Evolutionary conservation across 2,888 invertebrate species (phyloP).

Genomic region (Amphipyra tragopoginis): DNA sequence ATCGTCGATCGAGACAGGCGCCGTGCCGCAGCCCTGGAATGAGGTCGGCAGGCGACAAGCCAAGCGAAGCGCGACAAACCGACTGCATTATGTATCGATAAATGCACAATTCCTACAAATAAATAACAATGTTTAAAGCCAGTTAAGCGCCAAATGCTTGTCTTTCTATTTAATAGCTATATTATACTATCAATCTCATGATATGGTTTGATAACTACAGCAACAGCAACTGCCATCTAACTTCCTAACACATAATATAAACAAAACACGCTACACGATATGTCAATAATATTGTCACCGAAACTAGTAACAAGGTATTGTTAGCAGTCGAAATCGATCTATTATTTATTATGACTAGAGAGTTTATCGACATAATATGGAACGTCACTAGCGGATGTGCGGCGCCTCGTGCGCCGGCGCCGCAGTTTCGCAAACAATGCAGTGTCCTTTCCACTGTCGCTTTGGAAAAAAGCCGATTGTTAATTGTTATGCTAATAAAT

Average conservation of each 20-base stretch:
- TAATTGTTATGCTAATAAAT: slow-evolving; percentile 81
- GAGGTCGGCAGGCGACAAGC: slow-evolving; percentile 76
- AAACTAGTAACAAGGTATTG: slow-evolving; percentile 64
- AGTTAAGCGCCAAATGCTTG: slow-evolving; percentile 27
- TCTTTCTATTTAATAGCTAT: slow-evolving; percentile 36
- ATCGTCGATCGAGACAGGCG: slow-evolving; percentile 79
- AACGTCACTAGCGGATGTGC: slow-evolving; percentile 85
- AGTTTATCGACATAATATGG: slow-evolving; percentile 70
- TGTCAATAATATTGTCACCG: slow-evolving; percentile 57
- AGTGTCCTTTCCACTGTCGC: slow-evolving; percentile 72
- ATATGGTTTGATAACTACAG: slow-evolving; percentile 18
- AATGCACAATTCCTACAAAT: slow-evolving; percentile 64
- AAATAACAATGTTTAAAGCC: slow-evolving; percentile 52
- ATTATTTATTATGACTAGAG: slow-evolving; percentile 72
- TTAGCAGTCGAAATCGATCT: slow-evolving; percentile 65
- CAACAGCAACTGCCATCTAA: slow-evolving; percentile 29
- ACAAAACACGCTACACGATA: slow-evolving; percentile 44
- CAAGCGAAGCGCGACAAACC: slow-evolving; percentile 67
- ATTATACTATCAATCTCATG: slow-evolving; percentile 24
- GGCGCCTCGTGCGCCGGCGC: slow-evolving; percentile 77
- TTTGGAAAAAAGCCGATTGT: slow-evolving; percentile 79
- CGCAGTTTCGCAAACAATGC: slow-evolving; percentile 83
- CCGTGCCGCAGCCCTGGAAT: slow-evolving; percentile 72
- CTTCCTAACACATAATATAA: slow-evolving; percentile 40
- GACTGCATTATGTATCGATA: slow-evolving; percentile 73